Conservation (phyloP, 2,113 vertebrate species). For the Geococcyx californianus region DNA sequence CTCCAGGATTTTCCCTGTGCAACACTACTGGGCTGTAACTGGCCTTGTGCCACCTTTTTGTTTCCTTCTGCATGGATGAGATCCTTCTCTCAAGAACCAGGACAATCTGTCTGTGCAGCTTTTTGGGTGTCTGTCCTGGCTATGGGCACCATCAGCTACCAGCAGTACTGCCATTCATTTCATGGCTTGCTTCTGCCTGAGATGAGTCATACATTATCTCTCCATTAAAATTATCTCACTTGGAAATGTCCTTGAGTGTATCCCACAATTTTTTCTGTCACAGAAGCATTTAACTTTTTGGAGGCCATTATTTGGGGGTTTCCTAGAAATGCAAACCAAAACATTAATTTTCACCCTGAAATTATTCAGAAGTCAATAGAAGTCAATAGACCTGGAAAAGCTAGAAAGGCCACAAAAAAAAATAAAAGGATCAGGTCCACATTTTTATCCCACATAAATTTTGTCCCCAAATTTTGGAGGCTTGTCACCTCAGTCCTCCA, state of each 20-base stretch:
- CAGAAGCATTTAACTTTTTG: neutral
- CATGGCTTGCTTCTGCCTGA: neutral
- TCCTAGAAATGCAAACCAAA: neutral
- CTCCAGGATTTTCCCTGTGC: neutral
- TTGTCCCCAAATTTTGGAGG: neutral
- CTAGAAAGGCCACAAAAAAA: neutral
- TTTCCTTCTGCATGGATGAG: neutral
- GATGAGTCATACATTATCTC: neutral
- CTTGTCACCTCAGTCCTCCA: neutral
- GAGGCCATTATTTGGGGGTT: neutral
- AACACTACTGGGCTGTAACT: neutral
- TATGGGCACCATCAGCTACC: neutral
- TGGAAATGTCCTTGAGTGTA: neutral
- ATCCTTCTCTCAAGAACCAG: neutral
- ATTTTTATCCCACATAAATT: neutral
- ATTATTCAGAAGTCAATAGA: neutral
- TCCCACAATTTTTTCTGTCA: neutral
- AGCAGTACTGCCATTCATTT: neutral
- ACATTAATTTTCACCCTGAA: neutral
- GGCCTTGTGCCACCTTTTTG: accelerated
- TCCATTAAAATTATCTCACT: neutral
- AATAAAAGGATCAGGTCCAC: neutral
- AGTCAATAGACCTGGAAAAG: neutral
- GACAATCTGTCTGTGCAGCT: accelerated
- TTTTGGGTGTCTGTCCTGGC: neutral